Conservation (phyloP, 1,140 invertebrate species). For the Branchinecta lindahli region DNA sequence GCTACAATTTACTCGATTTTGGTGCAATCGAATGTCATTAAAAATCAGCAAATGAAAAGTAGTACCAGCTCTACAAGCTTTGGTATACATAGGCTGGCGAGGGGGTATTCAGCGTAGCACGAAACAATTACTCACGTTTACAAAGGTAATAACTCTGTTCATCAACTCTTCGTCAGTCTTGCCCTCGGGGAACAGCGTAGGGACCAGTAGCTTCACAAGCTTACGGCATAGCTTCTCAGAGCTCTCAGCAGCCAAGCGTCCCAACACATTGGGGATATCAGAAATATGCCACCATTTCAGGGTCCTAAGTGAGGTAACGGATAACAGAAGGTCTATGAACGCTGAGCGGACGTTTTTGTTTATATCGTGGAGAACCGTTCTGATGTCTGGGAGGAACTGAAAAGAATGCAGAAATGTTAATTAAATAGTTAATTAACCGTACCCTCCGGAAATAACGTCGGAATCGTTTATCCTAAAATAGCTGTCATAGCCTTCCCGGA, state of each 20-base stretch:
- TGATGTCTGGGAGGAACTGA: not conserved
- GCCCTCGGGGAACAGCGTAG: not conserved
- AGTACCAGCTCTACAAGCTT: too few species aligned
- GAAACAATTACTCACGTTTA: not conserved
- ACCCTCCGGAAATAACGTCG: too few species aligned
- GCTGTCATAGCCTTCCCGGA: too few species aligned
- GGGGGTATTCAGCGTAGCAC: too few species aligned
- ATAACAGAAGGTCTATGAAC: not conserved
- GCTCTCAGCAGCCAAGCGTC: not conserved
- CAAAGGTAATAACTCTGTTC: constrained; percentile 3
- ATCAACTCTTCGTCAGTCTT: not conserved
- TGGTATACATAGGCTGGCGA: too few species aligned
- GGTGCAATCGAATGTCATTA: too few species aligned
- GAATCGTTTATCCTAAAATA: too few species aligned
- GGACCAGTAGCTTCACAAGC: not conserved
- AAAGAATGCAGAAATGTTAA: too few species aligned
- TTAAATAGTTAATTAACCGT: too few species aligned
- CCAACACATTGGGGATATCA: not conserved
- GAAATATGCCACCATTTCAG: constrained; percentile 1
- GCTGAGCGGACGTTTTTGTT: not conserved
- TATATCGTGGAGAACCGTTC: not conserved
- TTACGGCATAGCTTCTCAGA: not conserved
- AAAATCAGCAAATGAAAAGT: too few species aligned
- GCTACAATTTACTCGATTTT: too few species aligned
- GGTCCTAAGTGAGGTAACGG: not conserved